These are phyloP conservation scores for Eurois occulta DNA, from an alignment of 2,888 invertebrate genomes.

Conservation along the genomic window DNA sequence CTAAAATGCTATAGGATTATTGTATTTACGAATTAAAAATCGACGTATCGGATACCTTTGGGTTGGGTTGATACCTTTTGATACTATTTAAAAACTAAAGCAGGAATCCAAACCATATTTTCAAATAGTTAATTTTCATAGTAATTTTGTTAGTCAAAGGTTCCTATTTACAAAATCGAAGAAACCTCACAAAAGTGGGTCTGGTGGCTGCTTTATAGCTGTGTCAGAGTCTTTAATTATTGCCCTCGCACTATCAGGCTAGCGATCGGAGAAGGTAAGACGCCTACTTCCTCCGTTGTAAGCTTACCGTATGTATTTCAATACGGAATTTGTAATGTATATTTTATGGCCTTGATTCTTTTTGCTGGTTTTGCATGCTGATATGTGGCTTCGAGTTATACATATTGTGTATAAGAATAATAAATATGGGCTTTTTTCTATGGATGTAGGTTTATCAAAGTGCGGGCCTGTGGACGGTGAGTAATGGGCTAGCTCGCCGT, in stretches of 20 bases:
- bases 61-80: no score
- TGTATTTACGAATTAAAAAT: no score
- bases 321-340: constrained; percentile 63
- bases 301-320: constrained; percentile 72
- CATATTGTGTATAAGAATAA: neutral
- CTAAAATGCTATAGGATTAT: no score
- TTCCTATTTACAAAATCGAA: constrained; percentile 59
- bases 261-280: constrained; percentile 74
- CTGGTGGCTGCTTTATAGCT: constrained; percentile 70
- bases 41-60: no score
- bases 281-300: constrained; percentile 79
- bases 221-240: constrained; percentile 82
- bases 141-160: constrained; percentile 29
- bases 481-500: no score
- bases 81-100: neutral
- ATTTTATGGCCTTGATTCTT: constrained; percentile 50
- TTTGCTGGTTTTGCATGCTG: constrained; percentile 39
- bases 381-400: constrained; percentile 14
- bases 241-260: constrained; percentile 69
- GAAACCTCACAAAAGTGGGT: constrained; percentile 67
- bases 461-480: no score
- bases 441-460: neutral
- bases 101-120: neutral
- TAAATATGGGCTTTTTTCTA: neutral
- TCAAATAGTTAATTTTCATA: constrained; percentile 10